Conservation (phyloP, 2,888 invertebrate genomes). For the Pilophorus perplexus region DNA sequence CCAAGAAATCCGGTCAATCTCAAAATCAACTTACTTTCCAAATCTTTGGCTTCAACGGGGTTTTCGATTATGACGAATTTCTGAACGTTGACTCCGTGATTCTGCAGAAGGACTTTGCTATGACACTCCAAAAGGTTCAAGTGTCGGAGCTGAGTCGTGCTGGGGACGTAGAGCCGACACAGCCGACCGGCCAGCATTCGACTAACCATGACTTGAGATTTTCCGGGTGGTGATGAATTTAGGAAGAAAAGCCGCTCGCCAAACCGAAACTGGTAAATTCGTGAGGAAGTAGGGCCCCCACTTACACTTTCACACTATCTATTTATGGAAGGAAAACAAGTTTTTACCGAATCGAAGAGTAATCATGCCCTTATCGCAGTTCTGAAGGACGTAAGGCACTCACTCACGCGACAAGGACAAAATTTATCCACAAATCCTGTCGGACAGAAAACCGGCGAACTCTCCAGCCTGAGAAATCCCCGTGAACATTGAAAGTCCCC, state of each 20-base stretch:
- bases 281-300: neutral
- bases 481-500: too few species aligned
- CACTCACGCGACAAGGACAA: too few species aligned
- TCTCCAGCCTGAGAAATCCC: too few species aligned
- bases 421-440: too few species aligned
- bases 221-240: neutral
- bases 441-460: too few species aligned
- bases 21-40: too few species aligned
- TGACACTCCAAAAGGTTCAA: constrained; percentile 96
- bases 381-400: neutral
- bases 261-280: too few species aligned
- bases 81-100: constrained; percentile 83
- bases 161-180: constrained; percentile 11
- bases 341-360: neutral
- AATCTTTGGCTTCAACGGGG: constrained; percentile 59
- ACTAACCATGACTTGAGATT: constrained; percentile 14
- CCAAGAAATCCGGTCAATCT: too few species aligned
- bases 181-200: constrained; percentile 23
- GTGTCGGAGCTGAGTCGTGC: constrained; percentile 56
- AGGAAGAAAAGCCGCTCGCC: too few species aligned
- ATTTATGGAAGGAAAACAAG: neutral
- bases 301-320: constrained; percentile 2
- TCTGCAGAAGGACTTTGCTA: constrained; percentile 86
- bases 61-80: constrained; percentile 81
- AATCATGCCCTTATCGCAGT: neutral